Base-by-base conservation (phyloP, 2,113 vertebrate genomes). In the Lethenteron reissneri region DNA sequence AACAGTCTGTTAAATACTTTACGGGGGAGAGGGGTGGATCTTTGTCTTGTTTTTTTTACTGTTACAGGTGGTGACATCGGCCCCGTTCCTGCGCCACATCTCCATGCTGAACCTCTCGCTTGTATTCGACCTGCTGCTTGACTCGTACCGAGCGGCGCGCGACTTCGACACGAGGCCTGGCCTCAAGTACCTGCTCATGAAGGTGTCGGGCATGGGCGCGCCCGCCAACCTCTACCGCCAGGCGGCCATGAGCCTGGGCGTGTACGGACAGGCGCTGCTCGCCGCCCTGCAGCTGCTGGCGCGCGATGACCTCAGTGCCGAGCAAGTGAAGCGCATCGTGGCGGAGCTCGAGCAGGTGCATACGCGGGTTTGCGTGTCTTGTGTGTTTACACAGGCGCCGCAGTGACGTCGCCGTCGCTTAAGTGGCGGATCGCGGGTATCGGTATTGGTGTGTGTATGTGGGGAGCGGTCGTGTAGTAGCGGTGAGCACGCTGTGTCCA, bases 91-190 rank as follows among this genome's bases (percentile, higher is more conserved):
- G 74, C 82, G 89, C 70, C 95, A 94, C 81, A 90, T 99, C 77
- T 97, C 94, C 75, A 95, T 92, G 90, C 87, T 90, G 70, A 96
- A 96, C 75, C 73, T 99, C 76, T 88, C 90, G 12, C 86, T 95
- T 77, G 92, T 99, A 75, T 88, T 99, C 73, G 94, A 99, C 78
- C 85, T 99, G 75, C 84, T 96, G 75, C 83, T 97, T 76, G 92
- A 97, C 76, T 99, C 94, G 0, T 94, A 97, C 74, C 82, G 88
- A 77, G 96, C 92, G 0, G 89, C 92, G 2, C 81, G 88, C 2
- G 92, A 96, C 75, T 99, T 99, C 56, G 94, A 99, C 83, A 89
- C 87, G 0, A 86, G 92, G 62, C 92, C 92, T 0, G 92, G 92
- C 2, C 75, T 99, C 60, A 97, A 97, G 79, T 96, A 92, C 76